These are phyloP conservation scores for Homarus gammarus DNA, from an alignment of 2,888 invertebrate species.

Conservation along the genomic window DNA sequence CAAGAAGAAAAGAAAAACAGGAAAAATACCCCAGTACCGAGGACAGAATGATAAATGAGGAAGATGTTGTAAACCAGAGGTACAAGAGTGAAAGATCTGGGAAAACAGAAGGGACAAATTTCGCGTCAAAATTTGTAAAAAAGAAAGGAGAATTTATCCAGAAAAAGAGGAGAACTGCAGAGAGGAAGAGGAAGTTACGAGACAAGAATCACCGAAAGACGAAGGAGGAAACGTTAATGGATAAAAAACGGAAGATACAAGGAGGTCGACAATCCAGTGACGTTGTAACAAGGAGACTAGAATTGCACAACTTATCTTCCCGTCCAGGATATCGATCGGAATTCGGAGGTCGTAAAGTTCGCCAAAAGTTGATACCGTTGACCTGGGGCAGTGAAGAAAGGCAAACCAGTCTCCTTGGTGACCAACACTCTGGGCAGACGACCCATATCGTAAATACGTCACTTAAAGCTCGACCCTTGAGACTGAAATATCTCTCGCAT, in stretches of 20 bases:
- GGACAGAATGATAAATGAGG: background rate
- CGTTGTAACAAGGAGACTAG: background rate
- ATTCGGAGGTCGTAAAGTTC: background rate
- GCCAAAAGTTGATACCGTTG: background rate
- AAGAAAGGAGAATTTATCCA: background rate
- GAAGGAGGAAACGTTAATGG: background rate
- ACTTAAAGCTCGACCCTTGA: background rate
- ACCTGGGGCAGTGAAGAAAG: background rate
- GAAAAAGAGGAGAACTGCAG: background rate
- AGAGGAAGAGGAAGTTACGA: slow-evolving; percentile 14
- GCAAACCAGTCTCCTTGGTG: background rate
- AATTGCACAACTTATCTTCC: background rate
- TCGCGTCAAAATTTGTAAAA: background rate
- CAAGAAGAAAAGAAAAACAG: background rate
- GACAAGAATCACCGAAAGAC: background rate
- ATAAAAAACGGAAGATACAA: background rate
- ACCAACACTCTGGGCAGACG: background rate
- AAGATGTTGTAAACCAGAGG: background rate
- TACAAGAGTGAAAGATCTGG: background rate
- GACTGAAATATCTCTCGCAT: background rate
- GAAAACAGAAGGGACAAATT: background rate
- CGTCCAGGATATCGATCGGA: too few relatives aligned
- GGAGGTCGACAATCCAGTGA: background rate
- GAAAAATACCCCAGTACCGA: background rate
- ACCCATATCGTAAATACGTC: background rate